A percentile compares a stretch with the other conserved stretches of the same genome.
Evolutionary conservation across 1,140 invertebrate genomes (phyloP).

Genomic region (Danaus melanippus): DNA sequence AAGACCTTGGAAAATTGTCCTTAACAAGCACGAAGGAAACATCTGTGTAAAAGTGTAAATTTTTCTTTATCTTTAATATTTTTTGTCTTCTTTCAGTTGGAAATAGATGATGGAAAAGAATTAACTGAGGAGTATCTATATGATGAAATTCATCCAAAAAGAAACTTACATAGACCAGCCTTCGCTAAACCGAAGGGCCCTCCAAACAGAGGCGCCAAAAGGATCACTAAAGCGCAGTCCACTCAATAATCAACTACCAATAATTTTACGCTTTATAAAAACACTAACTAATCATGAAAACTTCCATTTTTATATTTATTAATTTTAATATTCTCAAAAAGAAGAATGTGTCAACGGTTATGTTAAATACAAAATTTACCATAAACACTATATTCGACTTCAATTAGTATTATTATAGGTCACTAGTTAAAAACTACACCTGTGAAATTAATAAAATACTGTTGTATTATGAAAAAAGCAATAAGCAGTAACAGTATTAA

Average conservation of each 20-base stretch:
- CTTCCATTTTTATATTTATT: not conserved
- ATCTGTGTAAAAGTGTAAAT: too few species aligned
- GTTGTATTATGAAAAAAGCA: conserved; percentile 11
- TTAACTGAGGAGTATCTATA: conserved; percentile 91
- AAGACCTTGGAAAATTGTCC: too few species aligned
- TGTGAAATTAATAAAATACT: conserved; percentile 4
- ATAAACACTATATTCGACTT: not conserved
- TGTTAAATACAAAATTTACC: not conserved
- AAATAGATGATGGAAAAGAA: conserved; percentile 92
- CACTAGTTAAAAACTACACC: conserved; percentile 19
- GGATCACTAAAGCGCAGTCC: conserved; percentile 83
- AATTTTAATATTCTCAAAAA: not conserved
- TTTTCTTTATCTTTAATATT: too few species aligned
- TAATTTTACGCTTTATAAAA: conserved; percentile 4
- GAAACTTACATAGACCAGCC: conserved; percentile 89
- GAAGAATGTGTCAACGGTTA: not conserved
- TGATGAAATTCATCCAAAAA: conserved; percentile 95
- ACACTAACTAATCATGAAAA: conserved; percentile 1
- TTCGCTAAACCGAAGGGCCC: conserved; percentile 97
- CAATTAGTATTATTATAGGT: not conserved
- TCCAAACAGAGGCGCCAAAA: conserved; percentile 90
- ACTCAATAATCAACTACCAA: conserved; percentile 22
- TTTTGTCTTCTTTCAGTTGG: conserved; percentile 78
- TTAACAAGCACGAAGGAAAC: too few species aligned
- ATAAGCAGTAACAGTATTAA: conserved; percentile 18